phyloP scores from a whole-genome alignment of 35 echinoderm and acorn worm genomes.

The Heliocidaris tuberculata region DNA sequence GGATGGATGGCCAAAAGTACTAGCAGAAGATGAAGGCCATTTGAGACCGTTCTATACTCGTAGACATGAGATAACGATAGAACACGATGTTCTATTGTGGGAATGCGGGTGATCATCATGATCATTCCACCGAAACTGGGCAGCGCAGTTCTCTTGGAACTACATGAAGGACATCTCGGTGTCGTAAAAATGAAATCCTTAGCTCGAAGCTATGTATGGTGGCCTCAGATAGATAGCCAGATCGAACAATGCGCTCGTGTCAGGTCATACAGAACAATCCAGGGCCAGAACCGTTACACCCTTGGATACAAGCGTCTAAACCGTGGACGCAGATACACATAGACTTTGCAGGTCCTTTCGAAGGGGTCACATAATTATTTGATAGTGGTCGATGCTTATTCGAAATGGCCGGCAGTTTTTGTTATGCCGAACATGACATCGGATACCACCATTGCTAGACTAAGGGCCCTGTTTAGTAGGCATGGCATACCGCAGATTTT shows the following conservation, averaged over 20 bases:
- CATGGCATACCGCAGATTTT: slow-evolving; percentile 63
- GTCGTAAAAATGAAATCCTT: slow-evolving; percentile 70
- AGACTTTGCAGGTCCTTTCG: slow-evolving; percentile 67
- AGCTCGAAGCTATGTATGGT: slow-evolving; percentile 58
- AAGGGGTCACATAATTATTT: slow-evolving; percentile 58
- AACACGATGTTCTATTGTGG: slow-evolving; percentile 46
- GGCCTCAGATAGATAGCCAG: slow-evolving; percentile 62
- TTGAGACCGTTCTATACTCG: slow-evolving; percentile 57
- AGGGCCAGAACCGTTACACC: slow-evolving; percentile 50
- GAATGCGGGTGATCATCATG: slow-evolving; percentile 42
- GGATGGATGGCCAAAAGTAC: slow-evolving; percentile 47
- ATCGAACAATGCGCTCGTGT: slow-evolving; percentile 60
- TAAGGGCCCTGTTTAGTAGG: slow-evolving; percentile 45
- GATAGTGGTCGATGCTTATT: slow-evolving; percentile 61
- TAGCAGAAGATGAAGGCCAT: slow-evolving; percentile 44
- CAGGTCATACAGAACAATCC: slow-evolving; percentile 66
- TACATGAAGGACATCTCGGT: too few species aligned
- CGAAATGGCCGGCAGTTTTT: slow-evolving; percentile 64
- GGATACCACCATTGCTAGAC: slow-evolving; percentile 45
- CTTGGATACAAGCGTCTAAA: slow-evolving; percentile 67
- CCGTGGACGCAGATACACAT: slow-evolving; percentile 54
- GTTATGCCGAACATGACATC: slow-evolving; percentile 52
- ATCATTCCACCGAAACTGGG: slow-evolving; percentile 50
- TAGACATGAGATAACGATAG: slow-evolving; percentile 52
- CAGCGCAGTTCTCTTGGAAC: slow-evolving; percentile 27